A percentile compares a stretch with the other conserved stretches of the same genome.
Evolutionary conservation across 1,140 invertebrate species (phyloP).

Genomic region (Zaprionus capensis): DNA sequence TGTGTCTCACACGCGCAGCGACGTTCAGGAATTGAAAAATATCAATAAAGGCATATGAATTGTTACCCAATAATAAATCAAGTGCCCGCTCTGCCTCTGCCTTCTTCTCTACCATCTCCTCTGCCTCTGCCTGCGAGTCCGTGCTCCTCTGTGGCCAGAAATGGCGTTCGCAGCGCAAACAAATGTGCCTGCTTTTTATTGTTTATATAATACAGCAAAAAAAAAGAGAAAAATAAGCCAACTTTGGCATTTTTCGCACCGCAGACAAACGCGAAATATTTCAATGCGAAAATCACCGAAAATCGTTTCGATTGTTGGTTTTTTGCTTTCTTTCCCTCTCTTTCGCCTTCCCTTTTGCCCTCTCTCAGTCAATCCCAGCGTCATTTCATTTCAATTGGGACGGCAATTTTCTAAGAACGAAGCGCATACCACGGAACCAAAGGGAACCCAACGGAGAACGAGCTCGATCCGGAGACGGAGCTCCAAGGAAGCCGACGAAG

Average conservation of each 20-base stretch:
- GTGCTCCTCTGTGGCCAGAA: conserved; percentile 9
- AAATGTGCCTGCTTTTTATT: conserved; percentile 74
- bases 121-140: neutral
- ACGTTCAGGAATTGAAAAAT: conserved; percentile 81
- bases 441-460: conserved; percentile 22
- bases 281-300: conserved; percentile 81
- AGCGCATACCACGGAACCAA: conserved; percentile 75
- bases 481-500: neutral
- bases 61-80: conserved; percentile 82
- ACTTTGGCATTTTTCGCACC: conserved; percentile 75
- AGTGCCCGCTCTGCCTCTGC: conserved; percentile 32
- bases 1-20: conserved; percentile 77
- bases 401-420: conserved; percentile 82
- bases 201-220: conserved; percentile 58
- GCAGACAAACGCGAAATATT: conserved; percentile 66
- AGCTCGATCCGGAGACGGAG: conserved; percentile 10
- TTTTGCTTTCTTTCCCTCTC: neutral
- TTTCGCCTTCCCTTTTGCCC: neutral
- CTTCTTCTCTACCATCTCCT: neutral
- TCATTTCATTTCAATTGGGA: conserved; percentile 82
- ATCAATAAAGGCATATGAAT: conserved; percentile 82
- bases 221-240: conserved; percentile 17
- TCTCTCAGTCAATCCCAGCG: conserved; percentile 46
- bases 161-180: conserved; percentile 55
- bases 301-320: conserved; percentile 55